These are phyloP conservation scores for Chloroceryle inda DNA, from an alignment of 2,797 vertebrate genomes.

Conservation along the genomic window DNA sequence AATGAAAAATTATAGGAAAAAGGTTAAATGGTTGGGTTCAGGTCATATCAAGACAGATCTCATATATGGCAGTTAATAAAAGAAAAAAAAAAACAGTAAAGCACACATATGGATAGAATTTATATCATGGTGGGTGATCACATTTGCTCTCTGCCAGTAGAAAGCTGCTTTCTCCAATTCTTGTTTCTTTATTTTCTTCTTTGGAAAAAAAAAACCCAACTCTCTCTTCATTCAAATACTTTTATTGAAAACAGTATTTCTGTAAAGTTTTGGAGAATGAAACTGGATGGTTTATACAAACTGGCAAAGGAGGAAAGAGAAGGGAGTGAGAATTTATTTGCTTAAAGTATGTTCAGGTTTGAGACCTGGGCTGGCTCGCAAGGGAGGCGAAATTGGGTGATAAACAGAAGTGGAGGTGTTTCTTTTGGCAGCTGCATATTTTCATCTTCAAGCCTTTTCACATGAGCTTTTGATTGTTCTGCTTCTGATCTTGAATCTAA, in stretches of 20 bases:
- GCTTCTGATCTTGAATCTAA: neutral
- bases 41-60: neutral
- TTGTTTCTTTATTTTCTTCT: neutral
- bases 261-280: neutral
- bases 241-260: neutral
- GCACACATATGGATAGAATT: neutral
- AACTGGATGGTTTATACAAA: neutral
- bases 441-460: neutral
- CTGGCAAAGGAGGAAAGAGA: neutral
- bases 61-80: neutral
- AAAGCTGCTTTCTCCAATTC: neutral
- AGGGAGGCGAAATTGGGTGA: rapidly evolving
- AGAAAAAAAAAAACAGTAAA: neutral
- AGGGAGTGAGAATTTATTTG: neutral
- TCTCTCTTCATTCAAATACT: neutral
- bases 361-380: neutral
- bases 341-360: neutral
- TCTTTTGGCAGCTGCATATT: neutral
- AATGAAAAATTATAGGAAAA: neutral
- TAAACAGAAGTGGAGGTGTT: neutral
- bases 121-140: neutral
- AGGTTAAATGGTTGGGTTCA: neutral
- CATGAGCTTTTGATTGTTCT: neutral
- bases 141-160: neutral
- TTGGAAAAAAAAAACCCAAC: neutral